These are phyloP conservation scores for Sylvia atricapilla DNA, from an alignment of 2,113 vertebrate species.

Conservation along the genomic window DNA sequence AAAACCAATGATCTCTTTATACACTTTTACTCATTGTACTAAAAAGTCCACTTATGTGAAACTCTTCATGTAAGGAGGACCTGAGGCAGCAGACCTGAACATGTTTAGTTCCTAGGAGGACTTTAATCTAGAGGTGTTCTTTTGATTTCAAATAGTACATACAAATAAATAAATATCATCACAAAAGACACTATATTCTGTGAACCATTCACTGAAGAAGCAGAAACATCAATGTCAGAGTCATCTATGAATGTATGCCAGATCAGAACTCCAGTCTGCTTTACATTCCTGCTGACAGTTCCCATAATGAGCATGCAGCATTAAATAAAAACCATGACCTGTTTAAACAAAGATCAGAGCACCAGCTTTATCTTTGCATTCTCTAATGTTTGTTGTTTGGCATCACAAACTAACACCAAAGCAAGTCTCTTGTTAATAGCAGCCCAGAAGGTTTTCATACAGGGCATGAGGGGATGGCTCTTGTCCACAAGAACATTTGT, in stretches of 20 bases:
- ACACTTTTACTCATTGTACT: background rate
- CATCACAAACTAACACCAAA: background rate
- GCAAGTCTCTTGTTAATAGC: background rate
- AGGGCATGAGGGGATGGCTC: background rate
- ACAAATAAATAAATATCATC: background rate
- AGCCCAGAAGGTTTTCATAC: background rate
- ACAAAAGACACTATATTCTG: background rate
- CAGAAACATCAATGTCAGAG: background rate
- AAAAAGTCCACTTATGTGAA: background rate
- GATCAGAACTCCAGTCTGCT: background rate
- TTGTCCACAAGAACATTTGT: background rate
- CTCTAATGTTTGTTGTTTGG: background rate
- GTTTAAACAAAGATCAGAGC: conserved; percentile 50
- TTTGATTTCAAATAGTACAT: background rate
- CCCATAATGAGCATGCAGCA: background rate
- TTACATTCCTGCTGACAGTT: background rate
- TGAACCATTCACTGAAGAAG: background rate
- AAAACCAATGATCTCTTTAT: background rate
- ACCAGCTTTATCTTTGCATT: background rate
- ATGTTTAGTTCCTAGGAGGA: background rate
- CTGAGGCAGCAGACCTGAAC: background rate
- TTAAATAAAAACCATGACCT: conserved; percentile 43
- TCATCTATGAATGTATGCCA: background rate
- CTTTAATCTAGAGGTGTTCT: background rate
- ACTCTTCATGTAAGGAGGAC: background rate